These are phyloP conservation scores for Pelagia noctiluca DNA, from an alignment of 30 jellyfish, hydroid and myxozoan genomes.

Conservation along the genomic window DNA sequence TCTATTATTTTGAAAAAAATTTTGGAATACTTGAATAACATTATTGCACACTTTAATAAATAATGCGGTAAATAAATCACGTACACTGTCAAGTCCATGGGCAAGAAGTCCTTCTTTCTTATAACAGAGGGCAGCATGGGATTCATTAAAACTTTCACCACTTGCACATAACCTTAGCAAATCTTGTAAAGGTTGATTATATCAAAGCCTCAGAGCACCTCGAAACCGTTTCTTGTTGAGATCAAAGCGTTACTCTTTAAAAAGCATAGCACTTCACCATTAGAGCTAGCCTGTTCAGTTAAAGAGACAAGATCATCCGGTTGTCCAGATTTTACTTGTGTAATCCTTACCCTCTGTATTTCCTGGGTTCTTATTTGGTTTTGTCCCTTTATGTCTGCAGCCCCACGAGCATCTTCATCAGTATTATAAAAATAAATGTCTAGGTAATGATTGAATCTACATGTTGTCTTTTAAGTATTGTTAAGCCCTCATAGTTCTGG, in stretches of 20 bases:
- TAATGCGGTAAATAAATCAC: not conserved
- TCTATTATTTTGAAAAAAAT: no score
- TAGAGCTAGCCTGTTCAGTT: not conserved
- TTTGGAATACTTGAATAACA: no score
- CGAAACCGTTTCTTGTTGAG: constrained; percentile 37
- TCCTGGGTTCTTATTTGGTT: not conserved
- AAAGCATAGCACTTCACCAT: not conserved
- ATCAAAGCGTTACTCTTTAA: not conserved
- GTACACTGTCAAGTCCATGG: not conserved
- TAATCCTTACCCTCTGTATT: not conserved
- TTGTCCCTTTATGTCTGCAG: not conserved
- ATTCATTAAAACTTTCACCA: constrained; percentile 10
- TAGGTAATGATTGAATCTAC: not conserved
- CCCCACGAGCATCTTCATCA: not conserved
- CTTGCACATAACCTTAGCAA: constrained; percentile 35
- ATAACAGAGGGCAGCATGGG: constrained; percentile 20
- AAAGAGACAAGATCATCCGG: not conserved
- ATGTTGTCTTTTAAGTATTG: not conserved
- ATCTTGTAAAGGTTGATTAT: constrained; percentile 9
- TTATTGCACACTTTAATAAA: not conserved
- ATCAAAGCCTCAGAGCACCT: constrained; percentile 26
- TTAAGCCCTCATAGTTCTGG: not conserved
- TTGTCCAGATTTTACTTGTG: not conserved
- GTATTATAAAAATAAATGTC: not conserved
- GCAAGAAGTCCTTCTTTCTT: not conserved